These are phyloP conservation scores for Aphyosemion australe DNA, from an alignment of 2,113 vertebrate genomes.

Conservation along the genomic window DNA sequence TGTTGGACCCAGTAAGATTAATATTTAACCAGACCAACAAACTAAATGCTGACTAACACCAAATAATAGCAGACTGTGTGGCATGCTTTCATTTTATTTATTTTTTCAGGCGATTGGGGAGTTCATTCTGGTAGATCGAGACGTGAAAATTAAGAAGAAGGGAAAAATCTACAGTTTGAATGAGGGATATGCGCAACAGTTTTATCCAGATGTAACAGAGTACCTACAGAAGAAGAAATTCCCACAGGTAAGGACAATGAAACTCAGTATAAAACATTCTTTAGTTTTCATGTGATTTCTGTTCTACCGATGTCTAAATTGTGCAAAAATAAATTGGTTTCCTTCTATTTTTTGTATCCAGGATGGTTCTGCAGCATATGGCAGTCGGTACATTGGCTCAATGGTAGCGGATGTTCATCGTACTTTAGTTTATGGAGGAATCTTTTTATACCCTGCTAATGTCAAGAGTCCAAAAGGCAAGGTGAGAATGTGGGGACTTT, in stretches of 20 bases:
- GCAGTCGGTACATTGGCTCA: conserved; percentile 92
- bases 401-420: conserved; percentile 98
- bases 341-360: conserved; percentile 45
- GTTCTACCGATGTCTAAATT: not conserved
- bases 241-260: conserved; percentile 80
- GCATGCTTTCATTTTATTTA: not conserved
- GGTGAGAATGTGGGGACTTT: conserved; percentile 73
- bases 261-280: no score
- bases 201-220: conserved; percentile 88
- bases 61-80: not conserved
- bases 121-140: conserved; percentile 92
- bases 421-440: conserved; percentile 94
- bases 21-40: not conserved
- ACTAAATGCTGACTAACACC: no score
- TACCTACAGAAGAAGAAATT: conserved; percentile 95
- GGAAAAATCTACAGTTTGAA: conserved; percentile 98
- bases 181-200: conserved; percentile 94
- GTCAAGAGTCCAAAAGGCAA: conserved; percentile 94
- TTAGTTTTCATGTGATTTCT: no score
- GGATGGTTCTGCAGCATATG: conserved; percentile 91
- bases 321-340: no score
- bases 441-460: conserved; percentile 96
- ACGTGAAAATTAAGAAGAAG: conserved; percentile 95
- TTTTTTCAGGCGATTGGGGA: conserved; percentile 89
- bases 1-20: conserved; percentile 91